Evolutionary conservation across 2,888 invertebrate genomes (phyloP), one percentile per base, ranked within the genome.

Genomic region (Trypoxylon attenuatum): DNA sequence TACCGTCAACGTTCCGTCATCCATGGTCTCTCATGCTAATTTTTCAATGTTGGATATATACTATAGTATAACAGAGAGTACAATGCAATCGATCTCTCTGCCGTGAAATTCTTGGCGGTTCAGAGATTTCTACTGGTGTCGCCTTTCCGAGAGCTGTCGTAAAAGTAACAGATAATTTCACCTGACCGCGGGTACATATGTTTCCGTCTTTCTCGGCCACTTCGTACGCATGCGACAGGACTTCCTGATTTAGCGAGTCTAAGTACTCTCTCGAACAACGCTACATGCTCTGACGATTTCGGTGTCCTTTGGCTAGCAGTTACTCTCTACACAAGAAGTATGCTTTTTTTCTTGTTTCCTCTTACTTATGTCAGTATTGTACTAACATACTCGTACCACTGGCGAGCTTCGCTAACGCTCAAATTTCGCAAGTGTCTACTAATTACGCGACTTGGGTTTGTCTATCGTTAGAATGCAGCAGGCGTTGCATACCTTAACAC

Each of bases 231-330:
- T 46, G n/a, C n/a, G 50, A 57, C 55, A 59, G 46, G 56, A 61
- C 33, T 58, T 54, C 49, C 41, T 71, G 51, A 45, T 45, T 65
- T 78, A 63, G 79, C 79, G 81, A 75, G 56, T 81, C 78, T 80
- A 82, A 82, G 62, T 75, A 66, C 65, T 38, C 68, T 57, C 59
- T 10, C n/a, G 47, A 55, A 68, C 46, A 55, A 55, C 46, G 43
- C 61, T 61, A 54, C 70, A 76, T 64, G 80, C 78, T 75, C 71
- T 63, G 80, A 55, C 72, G 78, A 54, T 47, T 67, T 54, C 56
- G 38, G 58, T 73, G 77, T 75, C 69, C 71, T 68, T 54, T 23
- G 42, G 51, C 18, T 53, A 45, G 23, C 33, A 18, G 29, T 58
- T 60, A 55, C 66, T 55, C 50, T 29, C 33, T 33, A 10, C 5